Evolutionary conservation across 1,140 invertebrate species (phyloP), one percentile per base, ranked within the genome.

Genomic region (Calliopsis andreniformis): DNA sequence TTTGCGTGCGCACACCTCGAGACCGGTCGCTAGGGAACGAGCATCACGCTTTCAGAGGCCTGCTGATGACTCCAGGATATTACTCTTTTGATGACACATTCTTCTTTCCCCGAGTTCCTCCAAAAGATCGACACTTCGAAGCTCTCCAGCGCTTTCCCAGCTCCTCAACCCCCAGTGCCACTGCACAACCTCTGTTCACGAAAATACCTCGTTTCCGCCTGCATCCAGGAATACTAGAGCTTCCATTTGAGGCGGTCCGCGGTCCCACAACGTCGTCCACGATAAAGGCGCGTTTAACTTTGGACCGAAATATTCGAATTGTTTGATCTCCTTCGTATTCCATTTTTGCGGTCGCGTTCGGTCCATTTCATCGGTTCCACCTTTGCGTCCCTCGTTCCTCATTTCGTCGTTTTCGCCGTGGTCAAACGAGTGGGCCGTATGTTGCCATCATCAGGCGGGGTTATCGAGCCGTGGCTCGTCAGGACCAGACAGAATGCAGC

Each of bases 391-490:
- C 2, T 16, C 42, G 25, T 14, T 6, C 18, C n/a, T 28, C 4
- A 35, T n/a, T 1, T 18, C 30, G 30, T 25, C 28, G 30, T n/a
- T n/a, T n/a, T n/a, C n/a, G n/a, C n/a, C 72, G 18, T 30, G 63
- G 51, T 51, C 51, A 55, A 72, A 62, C 78, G 82, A 72, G 72
- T 45, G n/a, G n/a, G 16, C 35, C 56, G 28, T 45, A 55, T 81
- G 64, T 78, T 58, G 72, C 45, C 30, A 58, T 53, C 39, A n/a
- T n/a, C n/a, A n/a, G 47, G 20, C 2, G 2, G 56, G 18, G 30
- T 67, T 62, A 62, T 69, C 72, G 82, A 79, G 76, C 77, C 69
- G n/a, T n/a, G n/a, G n/a, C n/a, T n/a, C 55, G 70, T 43, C 42
- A n/a, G n/a, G 42, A 47, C 56, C 72, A 63, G 80, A 59, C 20